These are phyloP conservation scores for Hyles euphorbiae DNA, from an alignment of 1,140 invertebrate species.

Conservation along the genomic window DNA sequence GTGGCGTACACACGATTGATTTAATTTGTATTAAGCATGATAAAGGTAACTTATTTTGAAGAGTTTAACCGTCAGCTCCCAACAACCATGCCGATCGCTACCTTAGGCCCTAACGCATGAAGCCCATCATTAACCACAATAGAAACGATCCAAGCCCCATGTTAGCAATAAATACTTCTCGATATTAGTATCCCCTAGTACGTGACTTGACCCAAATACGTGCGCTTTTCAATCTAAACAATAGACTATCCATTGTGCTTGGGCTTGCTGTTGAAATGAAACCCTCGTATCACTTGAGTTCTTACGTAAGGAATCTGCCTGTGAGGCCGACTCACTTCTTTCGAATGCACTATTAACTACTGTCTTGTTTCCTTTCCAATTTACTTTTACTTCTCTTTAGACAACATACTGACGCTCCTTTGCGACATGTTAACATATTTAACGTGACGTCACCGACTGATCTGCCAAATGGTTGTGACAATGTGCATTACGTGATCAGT, in stretches of 20 bases:
- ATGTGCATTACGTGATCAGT: constrained; percentile 32
- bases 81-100: constrained; percentile 35
- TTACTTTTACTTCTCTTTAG: background rate
- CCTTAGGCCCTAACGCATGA: constrained; percentile 65
- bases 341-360: constrained; percentile 49
- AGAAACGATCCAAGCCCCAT: constrained; percentile 40
- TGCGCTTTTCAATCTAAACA: constrained; percentile 50
- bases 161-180: constrained; percentile 38
- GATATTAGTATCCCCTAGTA: constrained; percentile 43
- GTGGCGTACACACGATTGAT: too few species aligned
- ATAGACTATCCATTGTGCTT: constrained; percentile 61
- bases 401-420: too few species aligned
- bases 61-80: constrained; percentile 63
- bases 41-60: background rate
- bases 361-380: constrained; percentile 30
- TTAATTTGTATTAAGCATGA: too few species aligned
- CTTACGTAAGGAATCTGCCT: constrained; percentile 37
- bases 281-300: constrained; percentile 47
- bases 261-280: constrained; percentile 65
- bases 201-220: constrained; percentile 41
- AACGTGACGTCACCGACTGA: constrained; percentile 29
- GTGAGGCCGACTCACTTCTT: constrained; percentile 44
- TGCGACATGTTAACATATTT: too few species aligned
- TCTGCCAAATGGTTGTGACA: constrained; percentile 13
- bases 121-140: constrained; percentile 45